These are phyloP conservation scores for Eumaeus atala DNA, from an alignment of 1,140 invertebrate genomes.

Conservation along the genomic window DNA sequence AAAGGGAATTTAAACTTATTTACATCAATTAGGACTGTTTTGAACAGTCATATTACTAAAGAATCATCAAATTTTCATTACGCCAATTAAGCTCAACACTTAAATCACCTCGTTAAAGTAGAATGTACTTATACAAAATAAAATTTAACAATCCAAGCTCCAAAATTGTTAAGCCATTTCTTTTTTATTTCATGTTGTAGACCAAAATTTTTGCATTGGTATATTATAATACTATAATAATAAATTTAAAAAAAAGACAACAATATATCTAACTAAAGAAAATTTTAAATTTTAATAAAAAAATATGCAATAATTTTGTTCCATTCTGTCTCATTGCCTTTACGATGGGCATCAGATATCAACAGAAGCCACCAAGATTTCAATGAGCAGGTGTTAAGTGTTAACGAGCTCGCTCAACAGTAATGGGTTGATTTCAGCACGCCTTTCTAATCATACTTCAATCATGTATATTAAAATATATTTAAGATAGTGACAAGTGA, in stretches of 20 bases:
- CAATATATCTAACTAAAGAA: not conserved
- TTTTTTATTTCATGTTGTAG: slow-evolving; percentile 10
- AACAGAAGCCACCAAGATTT: slow-evolving; percentile 56
- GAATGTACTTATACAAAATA: slow-evolving; percentile 26
- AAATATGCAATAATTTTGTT: slow-evolving; percentile 38
- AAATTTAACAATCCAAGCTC: slow-evolving; percentile 17
- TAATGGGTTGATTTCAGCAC: slow-evolving; percentile 38
- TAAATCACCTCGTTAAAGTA: slow-evolving; percentile 41
- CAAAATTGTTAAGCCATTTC: not conserved
- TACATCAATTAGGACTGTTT: not conserved
- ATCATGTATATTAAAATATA: not conserved
- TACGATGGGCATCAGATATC: slow-evolving; percentile 52
- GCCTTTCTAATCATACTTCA: slow-evolving; percentile 63
- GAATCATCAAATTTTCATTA: slow-evolving; percentile 45
- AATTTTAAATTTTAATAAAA: not conserved
- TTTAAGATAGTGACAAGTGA: not conserved
- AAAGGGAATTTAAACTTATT: too few relatives aligned
- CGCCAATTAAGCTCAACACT: slow-evolving; percentile 35
- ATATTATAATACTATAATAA: not conserved
- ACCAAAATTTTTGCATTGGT: slow-evolving; percentile 29
- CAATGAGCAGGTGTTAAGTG: slow-evolving; percentile 53
- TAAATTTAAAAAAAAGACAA: slow-evolving; percentile 4
- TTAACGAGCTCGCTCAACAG: slow-evolving; percentile 36
- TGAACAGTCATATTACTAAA: slow-evolving; percentile 64
- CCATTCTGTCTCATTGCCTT: slow-evolving; percentile 51